Conservation (phyloP, 2,113 vertebrate species). For the Ageneiosus marmoratus region DNA sequence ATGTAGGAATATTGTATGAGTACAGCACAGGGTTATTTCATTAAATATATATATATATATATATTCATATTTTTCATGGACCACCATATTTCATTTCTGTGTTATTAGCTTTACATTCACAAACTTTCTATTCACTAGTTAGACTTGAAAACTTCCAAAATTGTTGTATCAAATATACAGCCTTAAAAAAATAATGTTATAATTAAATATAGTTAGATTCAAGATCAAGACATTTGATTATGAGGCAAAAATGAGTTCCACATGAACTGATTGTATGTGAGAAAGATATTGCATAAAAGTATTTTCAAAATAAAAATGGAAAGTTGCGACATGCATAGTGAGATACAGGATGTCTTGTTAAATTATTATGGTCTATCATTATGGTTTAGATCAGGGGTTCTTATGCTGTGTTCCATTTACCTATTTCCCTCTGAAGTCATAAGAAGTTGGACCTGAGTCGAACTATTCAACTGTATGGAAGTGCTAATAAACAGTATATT, state of each 20-base stretch:
- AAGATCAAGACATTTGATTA: background rate
- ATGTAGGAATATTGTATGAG: background rate
- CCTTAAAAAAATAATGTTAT: too few relatives aligned
- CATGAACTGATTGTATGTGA: background rate
- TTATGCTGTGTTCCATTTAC: too few relatives aligned
- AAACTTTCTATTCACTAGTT: too few relatives aligned
- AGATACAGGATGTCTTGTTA: background rate
- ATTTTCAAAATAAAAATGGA: background rate
- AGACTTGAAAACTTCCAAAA: background rate
- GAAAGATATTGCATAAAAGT: background rate
- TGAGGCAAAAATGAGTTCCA: background rate
- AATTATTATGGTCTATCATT: background rate
- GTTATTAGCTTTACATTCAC: background rate
- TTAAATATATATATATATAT: too few relatives aligned
- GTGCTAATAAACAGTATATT: too few relatives aligned
- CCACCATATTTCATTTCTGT: background rate
- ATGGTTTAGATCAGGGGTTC: background rate
- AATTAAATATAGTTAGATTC: background rate
- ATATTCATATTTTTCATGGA: too few relatives aligned
- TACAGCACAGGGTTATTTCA: too few relatives aligned
- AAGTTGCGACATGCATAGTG: background rate
- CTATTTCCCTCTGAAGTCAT: too few relatives aligned
- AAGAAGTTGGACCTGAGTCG: too few relatives aligned
- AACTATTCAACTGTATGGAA: too few relatives aligned
- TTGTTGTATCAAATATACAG: background rate